Conservation (phyloP, 2,888 invertebrate genomes). For the Pomacea canaliculata region DNA sequence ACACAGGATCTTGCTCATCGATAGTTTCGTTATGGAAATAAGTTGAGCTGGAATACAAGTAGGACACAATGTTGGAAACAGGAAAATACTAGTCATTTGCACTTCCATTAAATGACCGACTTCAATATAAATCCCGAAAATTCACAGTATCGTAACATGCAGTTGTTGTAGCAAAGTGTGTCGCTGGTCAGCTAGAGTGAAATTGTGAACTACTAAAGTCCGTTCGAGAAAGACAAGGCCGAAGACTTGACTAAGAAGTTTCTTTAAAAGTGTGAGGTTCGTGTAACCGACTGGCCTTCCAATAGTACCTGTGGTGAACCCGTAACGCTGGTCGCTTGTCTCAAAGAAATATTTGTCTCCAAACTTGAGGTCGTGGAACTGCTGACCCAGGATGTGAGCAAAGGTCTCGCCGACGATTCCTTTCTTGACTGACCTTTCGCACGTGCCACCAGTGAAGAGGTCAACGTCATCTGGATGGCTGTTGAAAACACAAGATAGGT, state of each 20-base stretch:
- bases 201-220: no score
- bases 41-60: not conserved
- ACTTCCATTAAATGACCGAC: no score
- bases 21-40: not conserved
- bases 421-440: constrained; percentile 82
- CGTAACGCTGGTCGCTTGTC: not conserved
- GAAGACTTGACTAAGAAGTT: no score
- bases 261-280: no score
- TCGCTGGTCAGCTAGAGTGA: no score
- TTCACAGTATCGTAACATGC: no score
- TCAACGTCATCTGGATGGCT: constrained; percentile 86
- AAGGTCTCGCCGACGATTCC: constrained; percentile 87
- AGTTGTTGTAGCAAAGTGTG: no score
- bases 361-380: constrained; percentile 84
- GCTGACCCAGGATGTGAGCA: constrained; percentile 87
- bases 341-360: constrained; percentile 94
- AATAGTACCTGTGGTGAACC: constrained; percentile 8
- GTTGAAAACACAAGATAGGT: constrained; percentile 25
- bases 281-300: no score
- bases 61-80: not conserved
- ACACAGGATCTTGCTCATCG: not conserved
- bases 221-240: no score
- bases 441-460: constrained; percentile 87
- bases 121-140: no score
- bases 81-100: not conserved